Conservation (phyloP, 2,797 vertebrate genomes). For the Furcifer pardalis region DNA sequence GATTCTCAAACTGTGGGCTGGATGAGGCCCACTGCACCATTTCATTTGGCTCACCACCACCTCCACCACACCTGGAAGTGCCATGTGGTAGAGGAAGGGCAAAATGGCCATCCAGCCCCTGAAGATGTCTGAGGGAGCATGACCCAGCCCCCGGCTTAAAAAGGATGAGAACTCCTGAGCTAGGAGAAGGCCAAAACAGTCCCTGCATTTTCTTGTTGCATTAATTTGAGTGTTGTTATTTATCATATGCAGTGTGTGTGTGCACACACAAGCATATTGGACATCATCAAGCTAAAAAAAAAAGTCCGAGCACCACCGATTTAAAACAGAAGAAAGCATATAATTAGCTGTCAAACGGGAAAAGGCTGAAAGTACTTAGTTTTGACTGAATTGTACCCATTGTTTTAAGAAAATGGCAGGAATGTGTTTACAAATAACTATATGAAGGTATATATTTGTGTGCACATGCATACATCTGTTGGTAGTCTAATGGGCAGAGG, state of each 20-base stretch:
- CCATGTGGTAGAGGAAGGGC: too few species aligned
- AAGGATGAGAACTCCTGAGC: too few species aligned
- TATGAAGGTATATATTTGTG: neutral
- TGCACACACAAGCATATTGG: neutral
- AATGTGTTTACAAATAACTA: neutral
- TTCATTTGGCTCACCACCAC: too few species aligned
- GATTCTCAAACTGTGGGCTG: too few species aligned
- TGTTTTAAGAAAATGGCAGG: neutral
- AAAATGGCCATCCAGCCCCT: too few species aligned
- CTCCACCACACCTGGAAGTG: too few species aligned
- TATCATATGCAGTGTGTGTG: neutral
- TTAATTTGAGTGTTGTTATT: neutral
- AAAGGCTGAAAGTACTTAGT: neutral
- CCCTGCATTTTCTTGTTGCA: neutral
- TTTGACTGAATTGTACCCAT: neutral
- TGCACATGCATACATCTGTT: too few species aligned
- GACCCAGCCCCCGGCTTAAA: too few species aligned
- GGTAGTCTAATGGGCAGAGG: neutral
- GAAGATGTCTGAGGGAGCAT: too few species aligned
- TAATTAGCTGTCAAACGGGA: neutral
- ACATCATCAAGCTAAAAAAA: neutral
- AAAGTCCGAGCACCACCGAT: neutral
- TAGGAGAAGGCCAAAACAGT: neutral
- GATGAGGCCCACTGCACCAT: too few species aligned
- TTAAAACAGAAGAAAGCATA: slow-evolving; percentile 1